Base-by-base conservation (phyloP, 2,797 vertebrate species). In the Syngnathus acus region DNA sequence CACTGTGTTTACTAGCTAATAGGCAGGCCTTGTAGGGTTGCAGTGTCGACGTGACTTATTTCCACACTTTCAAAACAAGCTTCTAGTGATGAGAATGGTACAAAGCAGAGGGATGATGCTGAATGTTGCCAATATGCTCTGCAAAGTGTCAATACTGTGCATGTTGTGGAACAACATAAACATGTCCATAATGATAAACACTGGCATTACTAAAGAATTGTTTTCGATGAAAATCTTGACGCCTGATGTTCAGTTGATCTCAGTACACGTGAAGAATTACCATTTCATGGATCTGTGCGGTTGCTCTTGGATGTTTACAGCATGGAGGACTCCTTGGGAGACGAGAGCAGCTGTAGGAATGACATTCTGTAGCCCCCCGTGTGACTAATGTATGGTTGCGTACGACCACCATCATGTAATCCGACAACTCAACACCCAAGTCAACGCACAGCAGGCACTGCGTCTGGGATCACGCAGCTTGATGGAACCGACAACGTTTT, bases 401-500 rank as follows among this genome's bases (percentile, higher is more conserved):
- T 76, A 65, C 68, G 59, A 62, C 68, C 62, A 50, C 55, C 9
- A 19, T 87, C 76, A 86, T 80, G 60, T 76, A 70, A 86, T 75
- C 67, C 79, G 84, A 83, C 83, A 87, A 72, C 23, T 16, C 70
- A 79, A 77, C 70, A 74, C 67, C 62, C 38, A 58, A 74, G 76
- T 71, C 66, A 63, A 19, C 16, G 48, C 76, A 64, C 80, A 80
- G 76, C 69, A 47, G 73, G 45, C 9, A 45, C 37, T 1, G 62
- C 67, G 38, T 82, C 62, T 78, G 65, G 74, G 77, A 76, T 69
- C 79, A 69, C 71, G 68, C 64, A 26, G 78, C 73, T 67, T 85
- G 79, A 87, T 83, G 68, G 65, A 72, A 73, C 50, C 81, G 85
- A 86, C 85, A 87, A 80, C 67, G 23, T 19, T 45, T 54, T 42